phyloP scores from a whole-genome alignment of 2,888 invertebrate species.

The Pandemis cinnamomeana region DNA sequence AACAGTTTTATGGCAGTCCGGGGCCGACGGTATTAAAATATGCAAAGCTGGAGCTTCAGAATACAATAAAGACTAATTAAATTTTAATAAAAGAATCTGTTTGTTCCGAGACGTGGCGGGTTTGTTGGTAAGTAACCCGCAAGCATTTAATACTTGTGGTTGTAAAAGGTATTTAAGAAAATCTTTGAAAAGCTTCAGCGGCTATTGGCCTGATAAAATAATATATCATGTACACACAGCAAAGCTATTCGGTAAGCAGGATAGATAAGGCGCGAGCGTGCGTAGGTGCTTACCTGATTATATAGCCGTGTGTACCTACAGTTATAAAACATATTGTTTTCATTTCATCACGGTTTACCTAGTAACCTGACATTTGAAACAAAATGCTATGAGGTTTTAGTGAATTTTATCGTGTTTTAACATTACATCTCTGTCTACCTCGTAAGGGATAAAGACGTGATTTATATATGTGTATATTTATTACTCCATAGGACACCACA shows the following conservation, averaged over 20 bases:
- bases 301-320: no score
- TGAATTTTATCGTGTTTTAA: neutral
- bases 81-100: conserved; percentile 7
- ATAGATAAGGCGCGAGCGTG: no score
- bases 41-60: conserved; percentile 7
- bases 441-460: neutral
- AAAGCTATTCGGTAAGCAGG: no score
- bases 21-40: conserved; percentile 9
- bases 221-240: no score
- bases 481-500: no score
- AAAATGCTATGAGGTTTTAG: neutral
- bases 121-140: neutral
- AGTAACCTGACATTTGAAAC: neutral
- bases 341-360: neutral
- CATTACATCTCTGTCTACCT: neutral
- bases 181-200: no score
- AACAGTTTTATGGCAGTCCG: conserved; percentile 18
- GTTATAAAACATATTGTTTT: neutral
- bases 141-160: neutral
- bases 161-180: neutral
- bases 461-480: neutral
- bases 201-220: no score
- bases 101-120: neutral
- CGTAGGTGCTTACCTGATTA: no score
- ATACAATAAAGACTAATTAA: conserved; percentile 10